These are phyloP conservation scores for Tanytarsus gracilentus DNA, from an alignment of 2,888 invertebrate genomes.

Conservation along the genomic window DNA sequence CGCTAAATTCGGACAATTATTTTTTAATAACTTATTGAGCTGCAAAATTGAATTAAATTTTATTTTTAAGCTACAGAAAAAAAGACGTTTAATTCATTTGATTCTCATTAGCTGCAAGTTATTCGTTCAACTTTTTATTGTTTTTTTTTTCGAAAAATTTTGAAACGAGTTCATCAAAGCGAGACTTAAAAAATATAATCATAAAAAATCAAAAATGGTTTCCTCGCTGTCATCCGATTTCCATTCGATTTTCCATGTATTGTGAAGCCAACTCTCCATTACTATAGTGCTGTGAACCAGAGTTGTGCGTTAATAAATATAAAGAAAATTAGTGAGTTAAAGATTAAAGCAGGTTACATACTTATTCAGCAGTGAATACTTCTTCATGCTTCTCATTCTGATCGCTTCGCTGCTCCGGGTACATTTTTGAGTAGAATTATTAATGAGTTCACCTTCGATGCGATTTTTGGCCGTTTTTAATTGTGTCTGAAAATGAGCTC, in stretches of 20 bases:
- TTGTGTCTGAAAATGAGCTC: slow-evolving; percentile 2
- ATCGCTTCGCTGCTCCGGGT: slow-evolving; percentile 17
- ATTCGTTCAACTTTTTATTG: not conserved
- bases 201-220: slow-evolving; percentile 22
- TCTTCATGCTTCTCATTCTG: slow-evolving; percentile 16
- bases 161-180: slow-evolving; percentile 17
- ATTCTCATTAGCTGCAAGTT: no score
- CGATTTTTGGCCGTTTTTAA: slow-evolving; percentile 11
- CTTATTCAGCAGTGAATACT: slow-evolving; percentile 6
- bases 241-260: slow-evolving; percentile 17
- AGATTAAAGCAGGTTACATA: slow-evolving; percentile 19
- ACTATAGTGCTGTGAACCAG: not conserved
- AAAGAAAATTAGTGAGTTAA: slow-evolving; percentile 19
- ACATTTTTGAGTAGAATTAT: slow-evolving; percentile 8
- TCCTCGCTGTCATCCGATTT: slow-evolving; percentile 21
- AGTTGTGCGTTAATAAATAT: not conserved
- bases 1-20: no score
- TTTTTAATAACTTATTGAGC: no score
- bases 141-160: not conserved
- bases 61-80: no score
- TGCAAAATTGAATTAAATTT: no score
- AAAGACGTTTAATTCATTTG: no score
- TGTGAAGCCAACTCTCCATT: not conserved
- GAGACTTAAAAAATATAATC: slow-evolving; percentile 1
- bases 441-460: slow-evolving; percentile 28